phyloP scores from a whole-genome alignment of 2,113 vertebrate species.

The Semnopithecus entellus region DNA sequence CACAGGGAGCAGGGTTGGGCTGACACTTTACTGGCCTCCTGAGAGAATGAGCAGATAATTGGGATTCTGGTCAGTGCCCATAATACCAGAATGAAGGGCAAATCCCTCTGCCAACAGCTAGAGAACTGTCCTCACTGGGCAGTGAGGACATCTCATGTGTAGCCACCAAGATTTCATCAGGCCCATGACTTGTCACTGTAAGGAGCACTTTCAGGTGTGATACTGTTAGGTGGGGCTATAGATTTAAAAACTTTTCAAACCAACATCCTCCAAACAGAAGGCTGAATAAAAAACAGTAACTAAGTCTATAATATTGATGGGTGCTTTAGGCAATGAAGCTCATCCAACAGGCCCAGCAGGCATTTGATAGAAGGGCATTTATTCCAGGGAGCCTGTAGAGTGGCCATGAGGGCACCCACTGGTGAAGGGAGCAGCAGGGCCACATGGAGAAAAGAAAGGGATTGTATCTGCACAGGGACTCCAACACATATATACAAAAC shows the following conservation, averaged over 20 bases:
- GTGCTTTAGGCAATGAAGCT: neutral
- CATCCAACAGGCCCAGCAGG: neutral
- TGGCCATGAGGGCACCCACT: neutral
- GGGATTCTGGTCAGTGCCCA: neutral
- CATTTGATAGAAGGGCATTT: neutral
- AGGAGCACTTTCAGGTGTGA: neutral
- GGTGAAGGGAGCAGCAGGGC: neutral
- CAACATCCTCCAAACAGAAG: neutral
- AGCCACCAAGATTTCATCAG: too few species aligned
- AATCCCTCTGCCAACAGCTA: neutral
- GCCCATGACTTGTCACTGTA: fast-evolving
- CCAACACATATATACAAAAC: fast-evolving
- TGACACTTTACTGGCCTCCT: neutral
- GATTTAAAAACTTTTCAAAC: neutral
- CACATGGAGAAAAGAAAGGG: neutral
- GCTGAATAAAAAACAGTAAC: neutral
- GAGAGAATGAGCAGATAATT: neutral
- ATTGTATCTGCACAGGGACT: neutral
- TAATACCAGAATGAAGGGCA: neutral
- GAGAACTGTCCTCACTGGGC: neutral
- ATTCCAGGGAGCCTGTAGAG: neutral
- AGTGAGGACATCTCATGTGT: neutral
- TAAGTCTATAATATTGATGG: neutral
- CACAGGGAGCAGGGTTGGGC: neutral
- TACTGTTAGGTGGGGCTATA: neutral